These are phyloP conservation scores for Lypha dubia DNA, from an alignment of 2,888 invertebrate genomes.

Conservation along the genomic window DNA sequence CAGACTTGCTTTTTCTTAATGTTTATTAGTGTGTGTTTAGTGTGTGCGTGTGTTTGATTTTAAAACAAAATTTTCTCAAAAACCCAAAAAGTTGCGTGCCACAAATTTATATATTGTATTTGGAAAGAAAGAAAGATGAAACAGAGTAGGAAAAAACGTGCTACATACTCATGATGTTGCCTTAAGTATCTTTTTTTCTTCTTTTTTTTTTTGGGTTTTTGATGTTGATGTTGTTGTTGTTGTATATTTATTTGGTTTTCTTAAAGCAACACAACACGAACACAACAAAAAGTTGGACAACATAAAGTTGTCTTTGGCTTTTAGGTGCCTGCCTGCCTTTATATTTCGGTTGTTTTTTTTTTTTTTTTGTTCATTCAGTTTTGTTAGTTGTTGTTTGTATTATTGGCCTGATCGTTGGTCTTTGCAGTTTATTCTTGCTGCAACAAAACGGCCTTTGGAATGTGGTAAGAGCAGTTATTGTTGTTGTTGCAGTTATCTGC, in stretches of 20 bases:
- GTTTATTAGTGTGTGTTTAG: neutral
- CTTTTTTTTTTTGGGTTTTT: too few species aligned
- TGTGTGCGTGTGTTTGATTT: neutral
- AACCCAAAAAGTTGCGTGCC: constrained; percentile 68
- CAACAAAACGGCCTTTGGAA: constrained; percentile 61
- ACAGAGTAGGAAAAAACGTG: constrained; percentile 59
- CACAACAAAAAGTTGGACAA: constrained; percentile 1
- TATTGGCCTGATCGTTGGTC: constrained; percentile 43
- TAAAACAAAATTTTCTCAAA: constrained; percentile 15
- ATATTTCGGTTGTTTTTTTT: constrained; percentile 56
- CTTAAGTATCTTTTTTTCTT: constrained; percentile 34
- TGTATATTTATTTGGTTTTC: constrained; percentile 30
- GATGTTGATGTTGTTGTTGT: constrained; percentile 20
- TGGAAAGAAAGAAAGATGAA: constrained; percentile 39
- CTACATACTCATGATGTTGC: constrained; percentile 61
- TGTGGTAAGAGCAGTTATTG: constrained; percentile 67
- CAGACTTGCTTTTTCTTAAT: neutral
- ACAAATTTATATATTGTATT: constrained; percentile 50
- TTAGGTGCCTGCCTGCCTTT: constrained; percentile 40
- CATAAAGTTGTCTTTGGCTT: constrained; percentile 48
- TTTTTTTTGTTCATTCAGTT: constrained; percentile 56
- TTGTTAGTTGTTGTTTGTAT: constrained; percentile 37
- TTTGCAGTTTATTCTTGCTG: constrained; percentile 46
- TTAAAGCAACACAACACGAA: neutral
- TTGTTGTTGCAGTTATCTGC: constrained; percentile 58